Conservation (phyloP, 2,797 vertebrate genomes). For the Menidia menidia region DNA sequence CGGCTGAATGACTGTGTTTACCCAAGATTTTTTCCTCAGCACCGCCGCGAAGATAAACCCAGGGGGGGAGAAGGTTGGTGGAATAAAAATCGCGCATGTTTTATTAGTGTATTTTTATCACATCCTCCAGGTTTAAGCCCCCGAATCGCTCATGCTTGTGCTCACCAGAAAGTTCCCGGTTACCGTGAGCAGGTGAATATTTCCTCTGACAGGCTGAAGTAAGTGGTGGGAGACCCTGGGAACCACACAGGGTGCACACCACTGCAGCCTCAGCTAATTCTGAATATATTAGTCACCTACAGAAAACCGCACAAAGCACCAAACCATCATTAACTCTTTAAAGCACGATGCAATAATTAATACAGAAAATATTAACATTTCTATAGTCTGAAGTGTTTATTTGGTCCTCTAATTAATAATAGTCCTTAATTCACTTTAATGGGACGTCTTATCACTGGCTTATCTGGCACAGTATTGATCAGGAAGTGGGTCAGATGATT, state of each 20-base stretch:
- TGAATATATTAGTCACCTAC: conserved; percentile 8
- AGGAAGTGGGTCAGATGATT: not conserved
- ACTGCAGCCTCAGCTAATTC: not conserved
- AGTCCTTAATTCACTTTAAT: not conserved
- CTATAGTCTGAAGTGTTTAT: too few relatives aligned
- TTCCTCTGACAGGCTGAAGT: conserved; percentile 23
- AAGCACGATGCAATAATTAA: not conserved
- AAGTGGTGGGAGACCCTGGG: conserved; percentile 4
- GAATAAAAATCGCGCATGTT: conserved; percentile 33
- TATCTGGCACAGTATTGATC: not conserved
- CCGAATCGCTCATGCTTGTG: conserved; percentile 13
- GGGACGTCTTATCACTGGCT: not conserved
- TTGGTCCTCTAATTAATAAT: not conserved
- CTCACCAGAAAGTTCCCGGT: conserved; percentile 21
- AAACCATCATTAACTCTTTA: not conserved
- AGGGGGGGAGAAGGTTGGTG: conserved; percentile 26
- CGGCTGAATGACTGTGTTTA: conserved; percentile 29
- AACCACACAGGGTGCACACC: conserved; percentile 9
- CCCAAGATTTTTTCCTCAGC: conserved; percentile 22
- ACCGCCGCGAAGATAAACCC: conserved; percentile 26
- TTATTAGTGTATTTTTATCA: conserved; percentile 35
- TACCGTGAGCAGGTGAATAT: conserved; percentile 23
- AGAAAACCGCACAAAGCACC: not conserved
- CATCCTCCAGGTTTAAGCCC: conserved; percentile 34
- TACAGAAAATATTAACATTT: not conserved